Evolutionary conservation across 2,888 invertebrate genomes (phyloP).

Genomic region (Chelonus formosanus): DNA sequence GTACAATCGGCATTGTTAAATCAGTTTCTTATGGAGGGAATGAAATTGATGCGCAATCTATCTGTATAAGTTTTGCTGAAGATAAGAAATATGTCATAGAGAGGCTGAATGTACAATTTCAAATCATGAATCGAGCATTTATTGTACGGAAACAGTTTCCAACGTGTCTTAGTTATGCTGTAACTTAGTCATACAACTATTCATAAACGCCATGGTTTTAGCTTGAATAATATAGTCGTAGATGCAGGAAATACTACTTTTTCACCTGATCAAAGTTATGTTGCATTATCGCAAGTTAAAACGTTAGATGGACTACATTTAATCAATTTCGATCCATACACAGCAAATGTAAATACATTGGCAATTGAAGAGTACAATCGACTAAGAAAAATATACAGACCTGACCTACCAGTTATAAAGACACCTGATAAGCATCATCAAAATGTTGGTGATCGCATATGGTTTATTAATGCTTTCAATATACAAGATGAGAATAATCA

Average conservation of each 20-base stretch:
- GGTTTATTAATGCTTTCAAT: not conserved
- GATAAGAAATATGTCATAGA: conserved; percentile 1
- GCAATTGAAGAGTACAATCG: conserved; percentile 17
- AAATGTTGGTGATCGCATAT: conserved; percentile 1
- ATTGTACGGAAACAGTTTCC: conserved; percentile 12
- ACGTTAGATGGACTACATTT: conserved; percentile 5
- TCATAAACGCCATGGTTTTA: conserved; percentile 17
- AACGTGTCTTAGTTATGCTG: conserved; percentile 11
- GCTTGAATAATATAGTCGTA: conserved; percentile 2
- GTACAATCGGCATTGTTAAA: conserved; percentile 43
- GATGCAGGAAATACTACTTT: conserved; percentile 12
- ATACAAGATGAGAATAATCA: not conserved
- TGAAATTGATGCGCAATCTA: conserved; percentile 31
- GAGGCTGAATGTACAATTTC: conserved; percentile 17
- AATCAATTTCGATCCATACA: conserved; percentile 5
- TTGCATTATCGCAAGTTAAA: not conserved
- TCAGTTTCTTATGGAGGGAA: conserved; percentile 29
- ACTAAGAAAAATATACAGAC: not conserved
- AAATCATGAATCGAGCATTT: conserved; percentile 13
- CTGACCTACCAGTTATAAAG: not conserved
- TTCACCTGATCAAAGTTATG: not conserved
- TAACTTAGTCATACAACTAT: no score
- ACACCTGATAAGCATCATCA: not conserved
- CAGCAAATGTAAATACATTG: not conserved
- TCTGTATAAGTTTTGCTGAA: not conserved